Percentiles rank a stretch among this genome's conserved stretches.
phyloP scores from a whole-genome alignment of 2,888 invertebrate genomes.

The Clepsis dumicolana region DNA sequence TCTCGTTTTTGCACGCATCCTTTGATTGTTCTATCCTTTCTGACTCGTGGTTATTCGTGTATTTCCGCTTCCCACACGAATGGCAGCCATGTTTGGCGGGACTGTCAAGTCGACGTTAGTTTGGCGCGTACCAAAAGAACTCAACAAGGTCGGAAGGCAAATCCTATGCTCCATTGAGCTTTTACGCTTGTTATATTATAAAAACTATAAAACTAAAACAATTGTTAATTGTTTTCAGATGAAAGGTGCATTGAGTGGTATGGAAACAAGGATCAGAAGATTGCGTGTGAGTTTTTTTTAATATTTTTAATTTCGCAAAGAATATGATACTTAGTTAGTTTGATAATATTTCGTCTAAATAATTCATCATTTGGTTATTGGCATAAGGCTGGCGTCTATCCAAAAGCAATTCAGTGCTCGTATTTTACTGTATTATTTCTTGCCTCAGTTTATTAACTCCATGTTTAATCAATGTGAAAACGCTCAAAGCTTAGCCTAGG shows the following conservation, averaged over 20 bases:
- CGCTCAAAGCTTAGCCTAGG: not conserved
- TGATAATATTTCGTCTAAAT: constrained; percentile 1
- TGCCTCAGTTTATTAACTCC: constrained; percentile 52
- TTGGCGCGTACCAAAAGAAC: constrained; percentile 77
- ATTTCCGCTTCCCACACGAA: constrained; percentile 84
- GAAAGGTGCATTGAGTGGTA: not conserved
- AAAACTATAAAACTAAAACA: constrained; percentile 5
- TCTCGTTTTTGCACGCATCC: constrained; percentile 77
- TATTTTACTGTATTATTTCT: constrained; percentile 57
- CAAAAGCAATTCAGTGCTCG: constrained; percentile 52
- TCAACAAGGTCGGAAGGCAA: constrained; percentile 74
- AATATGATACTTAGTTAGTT: constrained; percentile 5
- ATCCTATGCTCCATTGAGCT: constrained; percentile 51
- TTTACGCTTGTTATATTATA: not conserved
- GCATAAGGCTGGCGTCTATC: constrained; percentile 52
- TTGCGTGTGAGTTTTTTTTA: constrained; percentile 19
- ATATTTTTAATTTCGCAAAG: not conserved
- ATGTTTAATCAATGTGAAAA: constrained; percentile 43
- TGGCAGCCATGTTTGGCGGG: constrained; percentile 85
- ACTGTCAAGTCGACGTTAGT: constrained; percentile 84
- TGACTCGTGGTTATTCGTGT: constrained; percentile 82
- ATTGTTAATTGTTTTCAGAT: constrained; percentile 30
- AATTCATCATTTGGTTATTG: constrained; percentile 48
- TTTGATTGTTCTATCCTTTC: constrained; percentile 77
- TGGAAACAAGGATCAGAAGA: not conserved